Evolutionary conservation across 2,888 invertebrate species (phyloP).

Genomic region (Phasia obesa): DNA sequence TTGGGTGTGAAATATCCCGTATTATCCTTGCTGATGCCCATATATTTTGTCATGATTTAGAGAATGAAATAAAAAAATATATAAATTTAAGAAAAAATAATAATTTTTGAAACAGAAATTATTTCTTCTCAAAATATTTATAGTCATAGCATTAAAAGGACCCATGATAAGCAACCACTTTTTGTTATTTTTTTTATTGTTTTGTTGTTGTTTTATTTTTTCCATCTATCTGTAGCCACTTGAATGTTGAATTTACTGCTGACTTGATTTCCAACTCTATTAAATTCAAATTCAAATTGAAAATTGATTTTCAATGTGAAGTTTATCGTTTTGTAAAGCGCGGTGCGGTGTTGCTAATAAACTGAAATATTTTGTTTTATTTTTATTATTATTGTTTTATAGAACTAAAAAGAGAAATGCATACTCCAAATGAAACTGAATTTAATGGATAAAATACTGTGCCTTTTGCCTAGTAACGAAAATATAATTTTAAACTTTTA

Average conservation of each 20-base stretch:
- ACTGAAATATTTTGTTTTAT: conserved; percentile 38
- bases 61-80: no score
- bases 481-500: conserved; percentile 63
- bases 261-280: conserved; percentile 68
- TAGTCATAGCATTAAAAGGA: not conserved
- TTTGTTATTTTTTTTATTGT: not conserved
- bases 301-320: conserved; percentile 65
- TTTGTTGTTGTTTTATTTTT: conserved; percentile 25
- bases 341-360: conserved; percentile 51
- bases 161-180: not conserved
- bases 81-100: no score
- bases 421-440: conserved; percentile 54
- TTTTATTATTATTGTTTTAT: conserved; percentile 54
- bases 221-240: conserved; percentile 26
- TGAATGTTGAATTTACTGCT: conserved; percentile 57
- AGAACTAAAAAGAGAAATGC: conserved; percentile 14
- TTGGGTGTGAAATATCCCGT: no score
- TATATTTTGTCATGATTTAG: no score
- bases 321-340: conserved; percentile 55
- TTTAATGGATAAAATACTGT: conserved; percentile 4
- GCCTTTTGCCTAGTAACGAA: conserved; percentile 57
- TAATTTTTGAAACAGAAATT: no score
- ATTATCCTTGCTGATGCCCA: no score
- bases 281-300: conserved; percentile 68
- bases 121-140: not conserved